Base-by-base conservation (phyloP, 2,888 invertebrate species). In the Auanema sp. region DNA sequence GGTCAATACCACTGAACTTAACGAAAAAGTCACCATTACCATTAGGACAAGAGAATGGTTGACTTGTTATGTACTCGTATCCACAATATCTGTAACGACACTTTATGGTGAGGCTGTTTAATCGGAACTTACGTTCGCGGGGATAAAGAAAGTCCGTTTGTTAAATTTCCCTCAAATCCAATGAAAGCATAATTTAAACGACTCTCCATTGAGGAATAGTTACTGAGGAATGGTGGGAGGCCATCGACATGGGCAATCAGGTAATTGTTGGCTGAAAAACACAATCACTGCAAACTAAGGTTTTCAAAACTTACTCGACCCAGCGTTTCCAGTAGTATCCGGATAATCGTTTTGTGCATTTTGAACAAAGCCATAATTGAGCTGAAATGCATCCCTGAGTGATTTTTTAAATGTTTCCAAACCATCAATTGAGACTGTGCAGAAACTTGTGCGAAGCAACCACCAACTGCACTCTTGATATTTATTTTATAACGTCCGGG, bases 1-100 rank as follows among this genome's bases (percentile, higher is more conserved):
- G 79, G 64, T 79, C 79, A 23, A 79, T 69, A 52, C 79, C 79
- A 43, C 75, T 65, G 65, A 77, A 79, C 66, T 70, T 52, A 58
- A 69, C 65, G 1, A 24, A 62, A 12, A 56, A 11, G 33, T 33
- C 33, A 18, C 16, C 10, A 41, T 24, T 16, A 11, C 21, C n/a
- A 43, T 18, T 40, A 23, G 42, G 33, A n/a, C 25, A 18, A 40
- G 16, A 41, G 53, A 49, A 54, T 4, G 41, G 40, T 40, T 18
- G 33, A 24, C 41, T 47, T 2, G 16, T 23, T 11, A 16, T 24
- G 12, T 47, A 47, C 11, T 18, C n/a, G 41, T 44, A 23, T 8
- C 43, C 2, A 57, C 16, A 16, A 16, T 16, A 40, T 23, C 41
- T 40, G 14, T n/a, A n/a, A n/a, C n/a, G n/a, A n/a, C n/a, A n/a